phyloP scores from a whole-genome alignment of 2,113 vertebrate genomes.

The Coracopsis vasa region DNA sequence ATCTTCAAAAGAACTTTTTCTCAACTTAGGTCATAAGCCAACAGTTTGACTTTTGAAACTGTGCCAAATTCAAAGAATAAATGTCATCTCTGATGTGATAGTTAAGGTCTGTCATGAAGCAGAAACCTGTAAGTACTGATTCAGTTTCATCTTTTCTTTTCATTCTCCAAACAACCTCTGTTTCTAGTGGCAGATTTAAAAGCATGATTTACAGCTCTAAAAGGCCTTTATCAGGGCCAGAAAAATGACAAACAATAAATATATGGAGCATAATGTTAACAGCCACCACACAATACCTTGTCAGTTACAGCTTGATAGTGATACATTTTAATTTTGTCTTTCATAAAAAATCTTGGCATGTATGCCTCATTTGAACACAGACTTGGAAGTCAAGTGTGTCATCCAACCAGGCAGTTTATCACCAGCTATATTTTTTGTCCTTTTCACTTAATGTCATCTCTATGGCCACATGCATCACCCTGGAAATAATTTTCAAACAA shows the following conservation, averaged over 20 bases:
- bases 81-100: slow-evolving; percentile 79
- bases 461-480: slow-evolving; percentile 87
- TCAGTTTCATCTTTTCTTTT: slow-evolving; percentile 70
- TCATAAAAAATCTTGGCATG: slow-evolving; percentile 83
- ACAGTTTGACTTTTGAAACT: slow-evolving; percentile 71
- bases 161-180: slow-evolving; percentile 66
- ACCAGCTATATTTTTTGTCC: slow-evolving; percentile 88
- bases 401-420: slow-evolving; percentile 83
- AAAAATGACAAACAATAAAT: slow-evolving; percentile 95
- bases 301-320: slow-evolving; percentile 80
- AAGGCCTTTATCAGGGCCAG: slow-evolving; percentile 79
- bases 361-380: slow-evolving; percentile 79
- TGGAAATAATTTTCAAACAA: slow-evolving; percentile 86
- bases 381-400: slow-evolving; percentile 84
- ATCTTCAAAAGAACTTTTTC: not conserved
- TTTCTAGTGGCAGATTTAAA: slow-evolving; percentile 85
- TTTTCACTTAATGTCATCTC: slow-evolving; percentile 90
- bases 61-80: slow-evolving; percentile 71
- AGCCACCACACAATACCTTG: slow-evolving; percentile 81
- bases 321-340: slow-evolving; percentile 91
- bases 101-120: slow-evolving; percentile 76
- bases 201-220: slow-evolving; percentile 83
- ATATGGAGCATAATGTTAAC: slow-evolving; percentile 80
- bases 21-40: slow-evolving; percentile 66
- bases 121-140: slow-evolving; percentile 78